These are phyloP conservation scores for Brachyrhaphis roseni DNA, from an alignment of 2,797 vertebrate genomes.

Conservation along the genomic window DNA sequence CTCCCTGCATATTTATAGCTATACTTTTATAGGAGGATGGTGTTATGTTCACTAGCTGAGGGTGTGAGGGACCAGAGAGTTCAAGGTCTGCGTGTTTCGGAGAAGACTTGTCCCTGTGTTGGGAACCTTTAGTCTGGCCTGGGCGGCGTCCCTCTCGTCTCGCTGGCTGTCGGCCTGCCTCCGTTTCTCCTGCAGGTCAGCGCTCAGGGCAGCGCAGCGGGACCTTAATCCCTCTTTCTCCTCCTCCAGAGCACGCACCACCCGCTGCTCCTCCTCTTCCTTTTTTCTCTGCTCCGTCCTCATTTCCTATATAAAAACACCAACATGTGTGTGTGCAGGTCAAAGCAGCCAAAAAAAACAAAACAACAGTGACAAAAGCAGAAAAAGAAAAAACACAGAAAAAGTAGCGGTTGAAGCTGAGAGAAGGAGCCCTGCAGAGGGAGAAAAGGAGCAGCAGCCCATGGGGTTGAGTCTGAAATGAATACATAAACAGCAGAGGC, in stretches of 20 bases:
- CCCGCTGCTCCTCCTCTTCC: conserved; percentile 84
- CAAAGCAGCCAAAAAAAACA: conserved; percentile 73
- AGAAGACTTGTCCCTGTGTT: conserved; percentile 51
- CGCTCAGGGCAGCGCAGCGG: conserved; percentile 85
- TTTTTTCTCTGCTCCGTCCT: conserved; percentile 84
- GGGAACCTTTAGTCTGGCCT: conserved; percentile 89
- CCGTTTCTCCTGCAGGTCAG: conserved; percentile 92
- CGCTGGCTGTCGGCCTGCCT: conserved; percentile 84
- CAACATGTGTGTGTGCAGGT: conserved; percentile 34
- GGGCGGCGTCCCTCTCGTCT: conserved; percentile 82
- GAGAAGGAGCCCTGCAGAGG: conserved; percentile 49
- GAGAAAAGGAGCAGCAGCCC: conserved; percentile 62
- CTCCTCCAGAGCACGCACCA: conserved; percentile 85
- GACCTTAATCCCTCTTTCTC: conserved; percentile 89
- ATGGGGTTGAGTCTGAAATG: conserved; percentile 81
- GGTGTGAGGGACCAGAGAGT: conserved; percentile 46
- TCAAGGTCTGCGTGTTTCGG: conserved; percentile 59
- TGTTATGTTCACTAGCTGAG: conserved; percentile 43
- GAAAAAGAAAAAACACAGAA: conserved; percentile 39
- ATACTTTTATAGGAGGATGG: conserved; percentile 30
- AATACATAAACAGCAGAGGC: conserved; percentile 81
- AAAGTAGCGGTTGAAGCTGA: conserved; percentile 61
- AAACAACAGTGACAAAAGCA: conserved; percentile 69
- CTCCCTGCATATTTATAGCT: conserved; percentile 39
- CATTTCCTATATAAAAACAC: conserved; percentile 79